Base-by-base conservation (phyloP, 92 coral and sea anemone genomes). In the Epizoanthus ramosus region DNA sequence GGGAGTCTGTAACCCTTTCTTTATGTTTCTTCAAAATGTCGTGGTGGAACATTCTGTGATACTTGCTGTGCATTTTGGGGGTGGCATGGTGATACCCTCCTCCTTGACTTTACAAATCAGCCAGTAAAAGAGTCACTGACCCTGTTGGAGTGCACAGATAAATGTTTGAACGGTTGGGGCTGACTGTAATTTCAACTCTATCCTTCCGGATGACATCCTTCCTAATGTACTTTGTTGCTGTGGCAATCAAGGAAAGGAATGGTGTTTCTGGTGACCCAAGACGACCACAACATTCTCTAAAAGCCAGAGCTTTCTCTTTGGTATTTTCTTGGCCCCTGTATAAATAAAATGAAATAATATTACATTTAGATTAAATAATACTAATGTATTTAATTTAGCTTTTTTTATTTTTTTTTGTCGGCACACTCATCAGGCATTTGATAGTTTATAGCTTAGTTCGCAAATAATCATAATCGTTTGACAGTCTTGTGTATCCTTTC, bases 201-300 rank as follows among this genome's bases (percentile, higher is more conserved):
- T 83, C 79, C 17, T 60, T 66, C 54, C 64, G 58, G 18, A 87
- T 75, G 16, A 79, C 54, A 33, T 45, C 54, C 9, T 65, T 54
- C 43, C 68, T 75, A 8, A 74, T 71, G 31, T 67, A 35, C 63
- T 45, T 50, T n/a, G 87, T 74, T 23, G 84, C 87, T 61, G 91
- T 87, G 56, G 91, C 87, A 68, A 80, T 87, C 54, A 87, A 66
- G 47, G 87, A 83, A 39, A 87, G 47, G 28, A 80, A 53, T 21
- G 89, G 89, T n/a, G 89, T 64, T 25, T 17, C 14, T 41, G 39
- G 74, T 47, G 53, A 47, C 14, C 90, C 90, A 19, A 87, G 75
- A 52, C 31, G 60, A 17, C 80, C 84, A 83, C 76, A 84, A 66
- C 85, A 88, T 21, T 53, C 88, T 22, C 88, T 35, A 52, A 84